These are phyloP conservation scores for Calephelis virginiensis DNA, from an alignment of 1,140 invertebrate species.

Conservation along the genomic window DNA sequence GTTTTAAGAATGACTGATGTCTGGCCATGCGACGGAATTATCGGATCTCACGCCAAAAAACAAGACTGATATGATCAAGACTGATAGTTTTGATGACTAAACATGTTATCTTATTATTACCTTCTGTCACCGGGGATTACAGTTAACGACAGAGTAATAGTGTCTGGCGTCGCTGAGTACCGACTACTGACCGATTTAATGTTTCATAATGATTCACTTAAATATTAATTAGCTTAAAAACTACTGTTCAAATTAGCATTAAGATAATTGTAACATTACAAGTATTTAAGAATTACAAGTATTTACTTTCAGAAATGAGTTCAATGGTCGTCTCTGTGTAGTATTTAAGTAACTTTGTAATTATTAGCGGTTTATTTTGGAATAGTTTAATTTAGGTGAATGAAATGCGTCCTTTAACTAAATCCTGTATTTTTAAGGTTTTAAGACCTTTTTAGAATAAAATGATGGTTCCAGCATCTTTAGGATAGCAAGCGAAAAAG, in stretches of 20 bases:
- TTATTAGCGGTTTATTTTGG: too few species aligned
- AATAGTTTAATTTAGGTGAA: too few species aligned
- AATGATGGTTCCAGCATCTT: too few species aligned
- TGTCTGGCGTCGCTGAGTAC: not conserved
- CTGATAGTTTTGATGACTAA: conserved; percentile 1
- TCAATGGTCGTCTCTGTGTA: not conserved
- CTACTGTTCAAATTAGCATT: not conserved
- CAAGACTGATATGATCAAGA: conserved; percentile 7
- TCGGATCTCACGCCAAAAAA: not conserved
- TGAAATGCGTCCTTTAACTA: too few species aligned
- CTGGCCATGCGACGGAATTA: too few species aligned
- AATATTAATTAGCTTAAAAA: conserved; percentile 4
- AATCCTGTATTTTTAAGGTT: too few species aligned
- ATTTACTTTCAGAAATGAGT: conserved; percentile 2
- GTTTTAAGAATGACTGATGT: too few species aligned
- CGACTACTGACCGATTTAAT: conserved; percentile 5
- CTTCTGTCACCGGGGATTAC: conserved; percentile 1
- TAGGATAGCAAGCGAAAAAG: too few species aligned
- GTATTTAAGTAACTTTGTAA: not conserved
- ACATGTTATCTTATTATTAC: not conserved
- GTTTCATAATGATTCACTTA: conserved; percentile 5
- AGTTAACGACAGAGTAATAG: not conserved
- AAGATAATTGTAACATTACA: not conserved
- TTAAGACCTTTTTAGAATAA: too few species aligned
- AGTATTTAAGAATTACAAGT: not conserved